These are phyloP conservation scores for Dasyprocta punctata DNA, from an alignment of 2,113 vertebrate genomes.

Conservation along the genomic window DNA sequence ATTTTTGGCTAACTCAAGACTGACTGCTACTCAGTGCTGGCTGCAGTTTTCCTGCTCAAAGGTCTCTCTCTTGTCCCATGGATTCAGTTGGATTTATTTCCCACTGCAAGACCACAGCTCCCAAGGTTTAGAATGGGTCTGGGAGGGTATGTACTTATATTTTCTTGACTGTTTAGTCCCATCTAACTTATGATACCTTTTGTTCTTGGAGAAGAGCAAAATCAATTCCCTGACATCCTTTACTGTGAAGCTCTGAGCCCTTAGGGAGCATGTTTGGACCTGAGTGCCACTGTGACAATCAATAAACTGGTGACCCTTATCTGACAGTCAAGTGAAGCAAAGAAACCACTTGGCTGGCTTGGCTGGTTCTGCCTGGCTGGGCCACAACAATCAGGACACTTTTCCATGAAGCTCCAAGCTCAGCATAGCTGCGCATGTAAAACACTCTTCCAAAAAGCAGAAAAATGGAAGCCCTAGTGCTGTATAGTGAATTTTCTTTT, in stretches of 20 bases:
- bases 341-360: background rate
- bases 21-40: background rate
- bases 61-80: background rate
- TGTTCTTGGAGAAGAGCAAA: constrained; percentile 9
- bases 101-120: background rate
- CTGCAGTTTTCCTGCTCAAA: background rate
- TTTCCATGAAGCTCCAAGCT: background rate
- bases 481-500: background rate
- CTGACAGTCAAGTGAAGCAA: constrained; percentile 56
- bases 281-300: background rate
- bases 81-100: background rate
- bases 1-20: background rate
- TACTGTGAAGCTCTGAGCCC: background rate
- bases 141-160: background rate
- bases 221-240: constrained; percentile 24
- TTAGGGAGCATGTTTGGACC: background rate
- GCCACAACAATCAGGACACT: background rate
- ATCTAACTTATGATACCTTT: constrained; percentile 43
- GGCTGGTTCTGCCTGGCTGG: constrained; percentile 54
- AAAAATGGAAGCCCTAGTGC: background rate
- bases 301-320: constrained; percentile 45
- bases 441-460: background rate
- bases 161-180: constrained; percentile 6
- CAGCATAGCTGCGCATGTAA: background rate
- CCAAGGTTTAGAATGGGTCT: background rate